Conservation (phyloP, 2,113 vertebrate genomes). For the Labrus mixtus region DNA sequence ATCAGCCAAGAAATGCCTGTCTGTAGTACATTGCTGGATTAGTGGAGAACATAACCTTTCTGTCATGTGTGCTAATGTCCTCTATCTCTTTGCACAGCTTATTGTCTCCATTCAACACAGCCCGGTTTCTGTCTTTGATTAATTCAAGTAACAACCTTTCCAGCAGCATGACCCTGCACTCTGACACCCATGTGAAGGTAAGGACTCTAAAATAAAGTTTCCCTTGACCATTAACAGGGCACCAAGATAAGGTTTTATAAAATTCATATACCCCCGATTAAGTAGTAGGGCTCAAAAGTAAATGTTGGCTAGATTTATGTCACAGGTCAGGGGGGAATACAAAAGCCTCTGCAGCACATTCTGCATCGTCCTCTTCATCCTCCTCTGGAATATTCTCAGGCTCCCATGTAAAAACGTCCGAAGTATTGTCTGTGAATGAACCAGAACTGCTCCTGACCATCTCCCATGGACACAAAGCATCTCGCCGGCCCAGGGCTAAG, state of each 20-base stretch:
- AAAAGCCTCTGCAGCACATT: conserved; percentile 83
- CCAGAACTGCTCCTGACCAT: conserved; percentile 62
- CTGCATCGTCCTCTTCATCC: conserved; percentile 82
- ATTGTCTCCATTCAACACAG: not conserved
- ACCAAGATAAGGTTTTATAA: not conserved
- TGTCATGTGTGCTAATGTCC: conserved; percentile 5
- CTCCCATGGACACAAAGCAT: conserved; percentile 83
- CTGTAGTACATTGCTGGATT: not conserved
- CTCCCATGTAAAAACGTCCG: conserved; percentile 82
- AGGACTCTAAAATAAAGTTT: not conserved
- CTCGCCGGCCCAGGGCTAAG: conserved; percentile 71
- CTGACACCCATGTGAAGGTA: not conserved
- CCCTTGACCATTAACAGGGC: not conserved
- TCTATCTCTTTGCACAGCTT: not conserved
- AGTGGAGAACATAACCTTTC: conserved; percentile 3
- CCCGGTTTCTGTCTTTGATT: not conserved
- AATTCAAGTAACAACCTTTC: not conserved
- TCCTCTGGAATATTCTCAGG: conserved; percentile 82
- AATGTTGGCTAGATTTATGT: conserved; percentile 11
- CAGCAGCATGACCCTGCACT: not conserved
- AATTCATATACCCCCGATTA: not conserved
- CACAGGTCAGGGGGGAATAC: conserved; percentile 81
- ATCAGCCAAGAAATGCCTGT: not conserved
- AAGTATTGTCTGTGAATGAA: conserved; percentile 72
- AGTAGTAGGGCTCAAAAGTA: not conserved